Percentiles rank a stretch among this genome's conserved stretches.
phyloP scores from a whole-genome alignment of 2,888 invertebrate genomes.

The Eristalis pertinax region DNA sequence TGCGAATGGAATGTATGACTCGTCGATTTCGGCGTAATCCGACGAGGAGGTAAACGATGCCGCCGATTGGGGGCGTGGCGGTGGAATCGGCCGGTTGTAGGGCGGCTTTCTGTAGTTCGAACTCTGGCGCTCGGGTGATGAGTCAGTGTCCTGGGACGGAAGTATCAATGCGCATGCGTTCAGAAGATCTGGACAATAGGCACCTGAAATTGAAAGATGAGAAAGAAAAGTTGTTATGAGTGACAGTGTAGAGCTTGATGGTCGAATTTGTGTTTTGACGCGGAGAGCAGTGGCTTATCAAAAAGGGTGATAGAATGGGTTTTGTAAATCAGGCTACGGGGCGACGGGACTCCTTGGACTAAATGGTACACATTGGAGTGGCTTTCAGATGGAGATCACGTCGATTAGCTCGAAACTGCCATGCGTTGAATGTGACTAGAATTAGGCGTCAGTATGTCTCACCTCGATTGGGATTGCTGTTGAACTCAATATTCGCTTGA shows the following conservation, averaged over 20 bases:
- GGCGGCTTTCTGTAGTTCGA: conserved; percentile 22
- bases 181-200: conserved; percentile 79
- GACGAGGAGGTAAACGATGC: conserved; percentile 72
- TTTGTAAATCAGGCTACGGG: no score
- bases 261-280: background rate
- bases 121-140: conserved; percentile 78
- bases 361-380: no score
- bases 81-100: conserved; percentile 70
- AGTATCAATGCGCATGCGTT: conserved; percentile 80
- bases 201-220: conserved; percentile 74
- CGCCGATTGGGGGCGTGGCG: conserved; percentile 43
- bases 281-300: background rate
- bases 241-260: background rate
- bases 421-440: no score
- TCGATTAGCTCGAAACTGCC: no score
- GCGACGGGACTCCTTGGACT: no score
- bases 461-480: no score
- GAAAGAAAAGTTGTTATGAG: no score
- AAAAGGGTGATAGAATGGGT: background rate
- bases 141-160: conserved; percentile 77
- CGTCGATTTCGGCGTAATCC: conserved; percentile 80
- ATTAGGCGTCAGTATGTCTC: no score
- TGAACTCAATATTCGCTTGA: no score
- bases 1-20: conserved; percentile 65
- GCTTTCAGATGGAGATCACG: no score